A percentile compares a stretch with the other conserved stretches of the same genome.
phyloP scores from a whole-genome alignment of 2,888 invertebrate genomes.

The Dromius quadrimaculatus region DNA sequence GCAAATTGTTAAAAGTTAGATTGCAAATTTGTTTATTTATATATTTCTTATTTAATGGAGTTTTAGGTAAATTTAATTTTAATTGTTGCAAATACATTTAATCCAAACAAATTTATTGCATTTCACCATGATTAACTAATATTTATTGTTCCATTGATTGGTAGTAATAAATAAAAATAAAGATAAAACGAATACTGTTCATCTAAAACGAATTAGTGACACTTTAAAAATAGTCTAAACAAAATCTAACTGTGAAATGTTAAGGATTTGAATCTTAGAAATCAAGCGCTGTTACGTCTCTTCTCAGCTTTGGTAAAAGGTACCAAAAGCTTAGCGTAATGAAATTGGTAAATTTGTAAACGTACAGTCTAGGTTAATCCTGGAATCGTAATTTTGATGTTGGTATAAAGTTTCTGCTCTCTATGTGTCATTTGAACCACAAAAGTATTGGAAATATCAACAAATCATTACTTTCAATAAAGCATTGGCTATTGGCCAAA shows the following conservation, averaged over 20 bases:
- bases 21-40: too few relatives aligned
- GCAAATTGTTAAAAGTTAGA: too few relatives aligned
- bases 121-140: too few relatives aligned
- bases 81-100: too few relatives aligned
- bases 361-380: slow-evolving; percentile 43
- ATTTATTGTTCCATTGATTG: too few relatives aligned
- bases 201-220: too few relatives aligned
- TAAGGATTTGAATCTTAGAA: slow-evolving; percentile 6
- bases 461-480: slow-evolving; percentile 50
- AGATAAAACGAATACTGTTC: too few relatives aligned
- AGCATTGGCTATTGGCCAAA: slow-evolving; percentile 47
- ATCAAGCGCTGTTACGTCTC: slow-evolving; percentile 13
- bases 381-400: slow-evolving; percentile 47
- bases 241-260: background rate
- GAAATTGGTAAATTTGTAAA: slow-evolving; percentile 41
- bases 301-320: slow-evolving; percentile 31
- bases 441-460: slow-evolving; percentile 58
- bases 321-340: slow-evolving; percentile 46
- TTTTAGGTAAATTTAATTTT: too few relatives aligned
- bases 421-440: slow-evolving; percentile 59
- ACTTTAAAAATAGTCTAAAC: too few relatives aligned
- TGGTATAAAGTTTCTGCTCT: slow-evolving; percentile 57
- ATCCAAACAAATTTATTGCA: too few relatives aligned
- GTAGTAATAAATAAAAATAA: too few relatives aligned
- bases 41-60: too few relatives aligned